Evolutionary conservation across 1,140 invertebrate genomes (phyloP).

Genomic region (Tribolium castaneum): DNA sequence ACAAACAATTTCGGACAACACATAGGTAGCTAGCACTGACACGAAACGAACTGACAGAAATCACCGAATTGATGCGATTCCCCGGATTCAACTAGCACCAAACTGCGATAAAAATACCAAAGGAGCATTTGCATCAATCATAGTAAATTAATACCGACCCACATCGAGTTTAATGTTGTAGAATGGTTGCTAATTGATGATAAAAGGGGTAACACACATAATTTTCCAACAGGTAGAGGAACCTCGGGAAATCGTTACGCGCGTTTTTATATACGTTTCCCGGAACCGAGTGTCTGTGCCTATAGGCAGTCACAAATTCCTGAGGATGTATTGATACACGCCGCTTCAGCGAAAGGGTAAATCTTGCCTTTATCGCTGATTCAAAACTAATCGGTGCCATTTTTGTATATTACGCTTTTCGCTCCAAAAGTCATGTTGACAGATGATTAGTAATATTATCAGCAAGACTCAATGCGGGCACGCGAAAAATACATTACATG

Average conservation of each 20-base stretch:
- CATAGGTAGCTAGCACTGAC: not conserved
- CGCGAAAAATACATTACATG: not conserved
- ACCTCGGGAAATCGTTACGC: not conserved
- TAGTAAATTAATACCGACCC: not conserved
- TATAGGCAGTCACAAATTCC: not conserved
- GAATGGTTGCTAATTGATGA: not conserved
- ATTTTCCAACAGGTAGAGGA: constrained; percentile 20
- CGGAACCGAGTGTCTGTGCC: not conserved
- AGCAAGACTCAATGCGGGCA: not conserved
- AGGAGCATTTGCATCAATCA: not conserved
- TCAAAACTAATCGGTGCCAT: not conserved
- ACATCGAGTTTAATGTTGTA: not conserved
- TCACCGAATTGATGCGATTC: too few relatives aligned
- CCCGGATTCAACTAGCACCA: not conserved
- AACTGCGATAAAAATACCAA: not conserved
- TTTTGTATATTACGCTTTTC: not conserved
- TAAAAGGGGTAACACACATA: not conserved
- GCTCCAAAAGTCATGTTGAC: not conserved
- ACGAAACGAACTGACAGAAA: too few relatives aligned
- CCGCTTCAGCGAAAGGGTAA: not conserved
- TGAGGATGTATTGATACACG: not conserved
- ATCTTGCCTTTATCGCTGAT: not conserved
- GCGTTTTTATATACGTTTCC: constrained; percentile 5
- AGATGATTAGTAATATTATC: not conserved
- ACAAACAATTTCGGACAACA: not conserved